These are phyloP conservation scores for Gorsachius magnificus DNA, from an alignment of 2,797 vertebrate species.

Conservation along the genomic window DNA sequence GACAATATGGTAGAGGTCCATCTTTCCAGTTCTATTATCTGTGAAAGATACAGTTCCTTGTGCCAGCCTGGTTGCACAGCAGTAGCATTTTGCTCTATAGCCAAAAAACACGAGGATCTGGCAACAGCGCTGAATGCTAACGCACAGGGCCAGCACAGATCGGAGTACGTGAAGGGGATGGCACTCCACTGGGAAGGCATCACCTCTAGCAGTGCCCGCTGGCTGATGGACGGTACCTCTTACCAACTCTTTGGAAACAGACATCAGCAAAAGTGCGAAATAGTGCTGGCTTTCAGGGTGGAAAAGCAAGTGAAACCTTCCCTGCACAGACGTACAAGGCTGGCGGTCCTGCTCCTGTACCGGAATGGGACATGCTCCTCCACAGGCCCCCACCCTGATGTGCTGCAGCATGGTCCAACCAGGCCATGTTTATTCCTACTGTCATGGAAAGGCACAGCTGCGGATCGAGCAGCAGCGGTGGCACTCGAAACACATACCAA, in stretches of 20 bases:
- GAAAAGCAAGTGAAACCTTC: not conserved
- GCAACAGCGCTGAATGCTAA: not conserved
- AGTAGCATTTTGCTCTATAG: conserved; percentile 1
- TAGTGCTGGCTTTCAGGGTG: not conserved
- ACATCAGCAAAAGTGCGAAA: not conserved
- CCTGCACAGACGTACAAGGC: rapidly evolving
- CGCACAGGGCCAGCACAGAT: not conserved
- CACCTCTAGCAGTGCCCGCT: not conserved
- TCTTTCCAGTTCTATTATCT: conserved; percentile 30
- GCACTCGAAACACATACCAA: not conserved
- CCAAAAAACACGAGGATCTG: conserved; percentile 6
- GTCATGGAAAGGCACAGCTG: rapidly evolving
- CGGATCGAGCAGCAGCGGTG: rapidly evolving
- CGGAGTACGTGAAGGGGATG: not conserved
- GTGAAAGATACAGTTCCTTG: conserved; percentile 6
- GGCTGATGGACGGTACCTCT: not conserved
- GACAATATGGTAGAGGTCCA: conserved; percentile 12
- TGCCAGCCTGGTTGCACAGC: not conserved
- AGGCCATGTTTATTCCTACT: not conserved
- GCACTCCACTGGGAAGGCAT: not conserved
- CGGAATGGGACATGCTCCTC: not conserved
- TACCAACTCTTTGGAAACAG: not conserved
- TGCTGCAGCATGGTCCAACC: not conserved
- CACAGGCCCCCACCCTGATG: not conserved
- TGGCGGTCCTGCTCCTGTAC: not conserved